phyloP scores from a whole-genome alignment of 1,140 invertebrate species.

The Macrocentrus cingulum region DNA sequence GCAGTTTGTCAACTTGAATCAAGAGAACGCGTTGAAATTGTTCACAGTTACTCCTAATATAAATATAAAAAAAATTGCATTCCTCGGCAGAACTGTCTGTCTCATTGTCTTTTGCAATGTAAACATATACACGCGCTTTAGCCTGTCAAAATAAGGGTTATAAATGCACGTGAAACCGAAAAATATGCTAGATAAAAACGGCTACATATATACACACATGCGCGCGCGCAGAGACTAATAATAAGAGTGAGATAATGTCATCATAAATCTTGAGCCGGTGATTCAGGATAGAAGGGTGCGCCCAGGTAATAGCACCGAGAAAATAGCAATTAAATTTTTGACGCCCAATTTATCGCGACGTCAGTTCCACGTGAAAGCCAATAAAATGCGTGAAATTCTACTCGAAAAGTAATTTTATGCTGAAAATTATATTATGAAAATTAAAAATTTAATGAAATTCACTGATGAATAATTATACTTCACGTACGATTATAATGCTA shows the following conservation, averaged over 20 bases:
- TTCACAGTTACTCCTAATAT: not conserved
- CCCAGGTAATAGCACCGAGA: slow-evolving; percentile 21
- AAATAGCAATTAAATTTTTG: slow-evolving; percentile 40
- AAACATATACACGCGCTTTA: too few relatives aligned
- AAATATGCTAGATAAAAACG: too few relatives aligned
- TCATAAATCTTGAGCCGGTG: slow-evolving; percentile 28
- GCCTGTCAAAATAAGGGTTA: too few relatives aligned
- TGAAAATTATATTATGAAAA: too few relatives aligned
- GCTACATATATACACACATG: too few relatives aligned
- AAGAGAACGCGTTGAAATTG: slow-evolving; percentile 1
- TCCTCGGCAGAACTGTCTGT: too few relatives aligned
- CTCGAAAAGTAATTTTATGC: slow-evolving; percentile 24
- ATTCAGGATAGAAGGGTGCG: slow-evolving; percentile 1
- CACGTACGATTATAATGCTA: too few relatives aligned
- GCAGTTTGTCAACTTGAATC: slow-evolving; percentile 21
- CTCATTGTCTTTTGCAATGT: too few relatives aligned
- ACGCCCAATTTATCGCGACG: slow-evolving; percentile 34
- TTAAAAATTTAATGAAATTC: not conserved
- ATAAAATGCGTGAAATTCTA: slow-evolving; percentile 23
- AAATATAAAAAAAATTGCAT: not conserved
- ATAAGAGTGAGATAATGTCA: slow-evolving; percentile 34
- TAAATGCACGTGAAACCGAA: too few relatives aligned
- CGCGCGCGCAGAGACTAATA: too few relatives aligned
- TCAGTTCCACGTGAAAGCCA: slow-evolving; percentile 12
- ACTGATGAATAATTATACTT: too few relatives aligned